Conservation (phyloP, 2,113 vertebrate species). For the Xenus cinereus region DNA sequence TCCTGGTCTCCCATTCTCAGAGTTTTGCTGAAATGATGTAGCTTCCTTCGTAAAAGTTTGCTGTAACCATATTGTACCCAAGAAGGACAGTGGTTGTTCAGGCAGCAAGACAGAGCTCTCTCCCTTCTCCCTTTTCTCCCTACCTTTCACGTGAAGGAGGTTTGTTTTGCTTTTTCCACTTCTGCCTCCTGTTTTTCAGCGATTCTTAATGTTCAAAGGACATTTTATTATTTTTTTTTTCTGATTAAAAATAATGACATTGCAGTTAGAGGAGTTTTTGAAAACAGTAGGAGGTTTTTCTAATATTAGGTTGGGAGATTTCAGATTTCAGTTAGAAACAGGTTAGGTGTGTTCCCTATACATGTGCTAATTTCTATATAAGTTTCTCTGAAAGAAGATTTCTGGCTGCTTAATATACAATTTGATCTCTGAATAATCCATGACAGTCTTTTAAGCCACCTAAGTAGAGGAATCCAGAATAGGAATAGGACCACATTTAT, state of each 20-base stretch:
- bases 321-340: background rate
- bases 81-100: background rate
- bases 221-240: background rate
- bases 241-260: background rate
- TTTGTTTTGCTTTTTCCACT: background rate
- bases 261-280: background rate
- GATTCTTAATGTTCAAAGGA: background rate
- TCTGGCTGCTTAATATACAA: background rate
- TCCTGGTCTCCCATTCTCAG: background rate
- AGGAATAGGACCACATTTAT: background rate
- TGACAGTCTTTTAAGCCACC: background rate
- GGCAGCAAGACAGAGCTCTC: background rate
- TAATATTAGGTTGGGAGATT: background rate
- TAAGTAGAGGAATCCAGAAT: background rate
- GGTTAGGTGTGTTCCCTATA: background rate
- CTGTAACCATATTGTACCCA: background rate
- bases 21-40: background rate
- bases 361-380: background rate
- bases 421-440: background rate
- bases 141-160: background rate
- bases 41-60: background rate
- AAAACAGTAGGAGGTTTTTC: background rate
- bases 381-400: background rate
- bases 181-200: background rate
- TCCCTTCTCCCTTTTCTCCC: background rate